phyloP scores from a whole-genome alignment of 2,888 invertebrate genomes.

The Galerucella nymphaeae region DNA sequence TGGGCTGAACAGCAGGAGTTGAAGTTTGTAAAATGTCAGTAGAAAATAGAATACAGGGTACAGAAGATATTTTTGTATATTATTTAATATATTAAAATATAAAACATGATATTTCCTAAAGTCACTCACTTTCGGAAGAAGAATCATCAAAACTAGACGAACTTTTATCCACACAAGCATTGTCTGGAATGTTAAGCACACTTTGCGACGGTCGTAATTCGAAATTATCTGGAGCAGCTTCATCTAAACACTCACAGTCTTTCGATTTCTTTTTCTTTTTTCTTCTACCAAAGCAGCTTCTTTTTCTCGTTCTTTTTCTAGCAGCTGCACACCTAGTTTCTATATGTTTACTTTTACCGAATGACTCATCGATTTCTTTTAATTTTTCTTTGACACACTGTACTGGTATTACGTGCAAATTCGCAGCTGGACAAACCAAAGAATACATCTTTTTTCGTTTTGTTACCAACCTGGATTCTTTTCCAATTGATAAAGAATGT shows the following conservation, averaged over 20 bases:
- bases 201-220: not conserved
- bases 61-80: no score
- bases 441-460: conserved; percentile 44
- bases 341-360: conserved; percentile 13
- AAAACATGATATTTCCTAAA: not conserved
- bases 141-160: not conserved
- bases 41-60: no score
- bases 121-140: not conserved
- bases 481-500: conserved; percentile 46
- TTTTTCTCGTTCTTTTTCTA: not conserved
- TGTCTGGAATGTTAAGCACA: not conserved
- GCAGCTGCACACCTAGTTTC: not conserved
- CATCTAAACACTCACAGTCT: not conserved
- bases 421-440: conserved; percentile 48
- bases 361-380: conserved; percentile 43
- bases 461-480: conserved; percentile 43
- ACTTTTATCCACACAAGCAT: not conserved
- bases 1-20: no score
- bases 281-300: not conserved
- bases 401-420: conserved; percentile 46
- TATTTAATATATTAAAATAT: no score
- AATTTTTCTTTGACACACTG: conserved; percentile 46
- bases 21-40: no score
- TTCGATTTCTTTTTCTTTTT: not conserved
- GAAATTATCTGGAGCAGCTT: not conserved